phyloP scores from a whole-genome alignment of 37 sponge, comb jelly and placozoan species.

The Hormiphora californensis region DNA sequence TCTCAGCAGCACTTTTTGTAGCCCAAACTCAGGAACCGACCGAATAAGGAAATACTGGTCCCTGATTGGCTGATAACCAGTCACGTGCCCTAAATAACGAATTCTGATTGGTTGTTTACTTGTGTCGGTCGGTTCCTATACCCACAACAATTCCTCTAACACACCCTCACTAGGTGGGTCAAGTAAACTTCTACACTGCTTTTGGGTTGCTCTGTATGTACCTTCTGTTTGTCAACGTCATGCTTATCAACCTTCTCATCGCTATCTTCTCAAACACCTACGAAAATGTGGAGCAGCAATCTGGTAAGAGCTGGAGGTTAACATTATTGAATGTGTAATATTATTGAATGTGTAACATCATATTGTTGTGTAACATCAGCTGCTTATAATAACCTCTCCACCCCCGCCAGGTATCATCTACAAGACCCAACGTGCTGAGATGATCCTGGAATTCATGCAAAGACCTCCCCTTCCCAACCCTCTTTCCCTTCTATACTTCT shows the following conservation, averaged over 20 bases:
- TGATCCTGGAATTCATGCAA: conserved; percentile 30
- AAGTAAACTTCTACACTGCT: conserved; percentile 43
- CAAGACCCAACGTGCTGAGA: conserved; percentile 52
- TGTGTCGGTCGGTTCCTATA: no score
- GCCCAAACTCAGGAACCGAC: no score
- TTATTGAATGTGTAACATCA: background rate
- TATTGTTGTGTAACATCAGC: background rate
- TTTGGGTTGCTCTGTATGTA: conserved; percentile 1
- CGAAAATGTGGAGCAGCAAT: conserved; percentile 44
- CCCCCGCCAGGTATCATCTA: conserved; percentile 27
- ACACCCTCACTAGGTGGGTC: conserved; percentile 23
- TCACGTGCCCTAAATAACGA: no score
- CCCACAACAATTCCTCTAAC: no score
- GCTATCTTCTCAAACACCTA: conserved; percentile 50
- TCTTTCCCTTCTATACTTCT: conserved; percentile 32
- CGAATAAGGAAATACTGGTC: no score
- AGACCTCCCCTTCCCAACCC: conserved; percentile 53
- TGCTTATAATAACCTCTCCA: background rate
- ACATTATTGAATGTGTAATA: background rate
- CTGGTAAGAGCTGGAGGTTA: background rate
- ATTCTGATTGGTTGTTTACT: no score
- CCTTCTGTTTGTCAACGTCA: conserved; percentile 50
- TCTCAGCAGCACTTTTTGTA: no score
- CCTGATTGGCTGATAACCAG: no score
- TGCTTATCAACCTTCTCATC: conserved; percentile 44